Conservation (phyloP, 2,797 vertebrate genomes). For the Neosilurus mollespiculum region DNA sequence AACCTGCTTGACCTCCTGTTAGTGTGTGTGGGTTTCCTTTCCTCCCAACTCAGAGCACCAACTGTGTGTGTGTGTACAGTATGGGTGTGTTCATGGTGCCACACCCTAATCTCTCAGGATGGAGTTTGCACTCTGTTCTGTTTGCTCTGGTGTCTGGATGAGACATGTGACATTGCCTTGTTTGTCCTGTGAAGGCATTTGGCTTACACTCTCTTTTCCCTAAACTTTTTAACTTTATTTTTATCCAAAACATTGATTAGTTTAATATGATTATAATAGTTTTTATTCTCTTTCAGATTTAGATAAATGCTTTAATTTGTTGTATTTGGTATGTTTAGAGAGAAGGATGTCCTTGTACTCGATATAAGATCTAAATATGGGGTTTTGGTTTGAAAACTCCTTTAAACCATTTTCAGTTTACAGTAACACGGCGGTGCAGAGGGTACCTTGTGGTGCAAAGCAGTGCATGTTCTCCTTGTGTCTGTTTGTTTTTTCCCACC, state of each 20-base stretch:
- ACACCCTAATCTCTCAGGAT: constrained; percentile 29
- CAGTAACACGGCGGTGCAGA: neutral
- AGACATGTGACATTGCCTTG: constrained; percentile 57
- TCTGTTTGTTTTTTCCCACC: constrained; percentile 1
- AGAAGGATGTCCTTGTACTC: neutral
- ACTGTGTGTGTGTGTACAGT: constrained; percentile 22
- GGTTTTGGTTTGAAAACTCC: neutral
- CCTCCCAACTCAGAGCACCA: constrained; percentile 16
- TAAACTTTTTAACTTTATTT: neutral
- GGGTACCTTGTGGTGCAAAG: neutral
- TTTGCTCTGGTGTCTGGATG: constrained; percentile 30
- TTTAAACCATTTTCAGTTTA: neutral
- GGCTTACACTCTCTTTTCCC: neutral
- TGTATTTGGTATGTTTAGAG: neutral
- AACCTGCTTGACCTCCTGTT: constrained; percentile 28
- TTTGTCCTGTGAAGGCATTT: constrained; percentile 41
- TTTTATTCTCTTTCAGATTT: neutral
- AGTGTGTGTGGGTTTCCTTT: constrained; percentile 16
- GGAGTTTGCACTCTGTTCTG: constrained; percentile 40
- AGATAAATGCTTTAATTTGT: neutral
- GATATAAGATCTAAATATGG: neutral
- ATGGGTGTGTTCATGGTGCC: constrained; percentile 32
- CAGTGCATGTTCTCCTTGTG: neutral
- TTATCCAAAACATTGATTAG: neutral
- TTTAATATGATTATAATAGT: neutral